Evolutionary conservation across 1,140 invertebrate species (phyloP).

Genomic region (Drosophila subpulchrella): DNA sequence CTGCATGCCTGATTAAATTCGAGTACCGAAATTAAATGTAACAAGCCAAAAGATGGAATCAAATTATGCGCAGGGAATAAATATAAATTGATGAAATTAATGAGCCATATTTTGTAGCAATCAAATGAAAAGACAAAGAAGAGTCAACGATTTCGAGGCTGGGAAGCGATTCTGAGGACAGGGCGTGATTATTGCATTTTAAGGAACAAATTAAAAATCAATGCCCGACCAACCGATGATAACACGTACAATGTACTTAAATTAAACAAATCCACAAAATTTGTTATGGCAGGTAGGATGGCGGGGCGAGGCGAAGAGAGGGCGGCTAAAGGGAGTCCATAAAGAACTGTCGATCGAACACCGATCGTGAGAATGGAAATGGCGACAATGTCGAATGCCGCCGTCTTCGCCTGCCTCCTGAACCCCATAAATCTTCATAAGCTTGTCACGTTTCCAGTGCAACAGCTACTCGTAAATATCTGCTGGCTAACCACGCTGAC

Average conservation of each 20-base stretch:
- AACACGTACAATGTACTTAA: constrained; percentile 79
- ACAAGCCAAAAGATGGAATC: constrained; percentile 27
- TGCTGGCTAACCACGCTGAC: constrained; percentile 37
- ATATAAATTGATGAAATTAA: constrained; percentile 70
- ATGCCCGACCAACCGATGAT: constrained; percentile 48
- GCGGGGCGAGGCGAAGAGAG: neutral
- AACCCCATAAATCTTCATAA: constrained; percentile 83
- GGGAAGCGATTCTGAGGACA: constrained; percentile 26
- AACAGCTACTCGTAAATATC: constrained; percentile 83
- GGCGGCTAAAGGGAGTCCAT: constrained; percentile 21
- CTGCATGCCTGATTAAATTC: constrained; percentile 63
- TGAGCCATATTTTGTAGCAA: constrained; percentile 59
- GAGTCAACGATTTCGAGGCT: constrained; percentile 23
- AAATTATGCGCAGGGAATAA: constrained; percentile 35
- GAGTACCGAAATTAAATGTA: constrained; percentile 53
- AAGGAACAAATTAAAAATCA: constrained; percentile 82
- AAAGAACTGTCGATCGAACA: constrained; percentile 80
- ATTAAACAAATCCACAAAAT: constrained; percentile 67
- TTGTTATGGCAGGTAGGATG: constrained; percentile 5
- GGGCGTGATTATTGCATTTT: constrained; percentile 81
- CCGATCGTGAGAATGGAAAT: constrained; percentile 82
- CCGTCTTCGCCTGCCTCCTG: constrained; percentile 54
- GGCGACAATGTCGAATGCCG: constrained; percentile 73
- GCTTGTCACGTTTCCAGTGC: constrained; percentile 83
- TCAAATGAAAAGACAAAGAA: constrained; percentile 49